A percentile compares a stretch with the other conserved stretches of the same genome.
Evolutionary conservation across 2,797 vertebrate genomes (phyloP).

Genomic region (Sebastiscus albofasciatus): DNA sequence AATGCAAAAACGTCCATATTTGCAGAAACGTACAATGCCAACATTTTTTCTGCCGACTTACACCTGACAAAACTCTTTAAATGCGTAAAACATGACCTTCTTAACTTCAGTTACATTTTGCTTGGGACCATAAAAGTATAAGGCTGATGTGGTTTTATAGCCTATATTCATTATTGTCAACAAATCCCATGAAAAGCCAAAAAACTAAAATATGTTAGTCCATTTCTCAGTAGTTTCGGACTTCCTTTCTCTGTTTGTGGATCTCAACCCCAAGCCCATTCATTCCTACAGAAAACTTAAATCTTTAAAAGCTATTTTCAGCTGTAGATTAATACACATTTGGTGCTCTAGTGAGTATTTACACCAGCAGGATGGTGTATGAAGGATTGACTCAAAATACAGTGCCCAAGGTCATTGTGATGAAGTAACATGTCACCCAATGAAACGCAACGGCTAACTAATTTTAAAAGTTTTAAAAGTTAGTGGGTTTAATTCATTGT

Average conservation of each 20-base stretch:
- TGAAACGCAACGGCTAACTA: not conserved
- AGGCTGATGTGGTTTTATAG: not conserved
- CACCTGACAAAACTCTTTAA: not conserved
- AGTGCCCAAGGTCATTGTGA: not conserved
- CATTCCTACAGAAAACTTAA: not conserved
- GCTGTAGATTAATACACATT: not conserved
- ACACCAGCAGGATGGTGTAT: not conserved
- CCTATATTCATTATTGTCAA: not conserved
- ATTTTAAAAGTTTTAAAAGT: not conserved
- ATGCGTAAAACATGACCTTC: not conserved
- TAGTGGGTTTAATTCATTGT: not conserved
- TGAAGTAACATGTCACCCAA: not conserved
- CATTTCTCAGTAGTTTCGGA: not conserved
- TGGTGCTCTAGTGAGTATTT: not conserved
- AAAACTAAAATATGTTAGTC: not conserved
- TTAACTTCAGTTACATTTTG: not conserved
- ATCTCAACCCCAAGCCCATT: not conserved
- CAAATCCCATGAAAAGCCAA: conserved; percentile 4
- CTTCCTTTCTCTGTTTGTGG: not conserved
- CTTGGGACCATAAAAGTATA: not conserved
- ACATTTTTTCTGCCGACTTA: not conserved
- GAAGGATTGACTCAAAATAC: not conserved
- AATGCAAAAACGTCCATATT: not conserved
- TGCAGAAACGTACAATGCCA: not conserved
- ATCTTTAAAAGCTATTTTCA: not conserved